Evolutionary conservation across 1,140 invertebrate genomes (phyloP), one percentile per base, ranked within the genome.

Genomic region (Scaptomyza hsui): DNA sequence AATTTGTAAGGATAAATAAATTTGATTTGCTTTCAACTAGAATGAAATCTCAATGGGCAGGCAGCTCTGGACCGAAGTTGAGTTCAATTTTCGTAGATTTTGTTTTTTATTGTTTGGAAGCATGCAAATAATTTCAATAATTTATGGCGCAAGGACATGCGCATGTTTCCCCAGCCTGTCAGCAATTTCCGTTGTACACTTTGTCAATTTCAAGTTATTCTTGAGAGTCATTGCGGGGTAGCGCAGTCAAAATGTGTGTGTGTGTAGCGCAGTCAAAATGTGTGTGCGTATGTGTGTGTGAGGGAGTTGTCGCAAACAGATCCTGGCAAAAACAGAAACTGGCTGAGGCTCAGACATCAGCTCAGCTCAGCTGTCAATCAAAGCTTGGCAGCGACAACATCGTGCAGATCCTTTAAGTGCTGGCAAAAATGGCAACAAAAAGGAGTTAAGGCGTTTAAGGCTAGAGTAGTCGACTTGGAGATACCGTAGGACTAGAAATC

Each of bases 71-170:
- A 29, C 29, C 39, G 26, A 37, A 39, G 32, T 35, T 24, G 45
- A 64, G 39, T 65, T 69, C 48, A 57, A 52, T 72, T 48, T 45
- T 41, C 18, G 53, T 39, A 61, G 56, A 59, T 71, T 53, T 65
- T 21, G 44, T 19, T 48, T 37, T 73, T 37, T 2, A n/a, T 37
- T 37, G 32, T 37, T 37, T 37, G 32, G 10, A 1, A 64, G 60
- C 65, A 78, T 45, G 52, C 81, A 68, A 72, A 86, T 78, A 75
- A 75, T 67, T 78, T 65, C 69, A 86, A 81, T 77, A 75, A 82
- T 86, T 75, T 78, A 72, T 86, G 55, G 56, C 63, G 67, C 67
- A 70, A 62, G 59, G 48, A 62, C 48, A 53, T 47, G 48, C 65
- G 41, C 70, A 71, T 68, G 70, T 57, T n/a, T n/a, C 16, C 45